Evolutionary conservation across 2,888 invertebrate species (phyloP), one percentile per base, ranked within the genome.

Genomic region (Plemyria rubiginata): DNA sequence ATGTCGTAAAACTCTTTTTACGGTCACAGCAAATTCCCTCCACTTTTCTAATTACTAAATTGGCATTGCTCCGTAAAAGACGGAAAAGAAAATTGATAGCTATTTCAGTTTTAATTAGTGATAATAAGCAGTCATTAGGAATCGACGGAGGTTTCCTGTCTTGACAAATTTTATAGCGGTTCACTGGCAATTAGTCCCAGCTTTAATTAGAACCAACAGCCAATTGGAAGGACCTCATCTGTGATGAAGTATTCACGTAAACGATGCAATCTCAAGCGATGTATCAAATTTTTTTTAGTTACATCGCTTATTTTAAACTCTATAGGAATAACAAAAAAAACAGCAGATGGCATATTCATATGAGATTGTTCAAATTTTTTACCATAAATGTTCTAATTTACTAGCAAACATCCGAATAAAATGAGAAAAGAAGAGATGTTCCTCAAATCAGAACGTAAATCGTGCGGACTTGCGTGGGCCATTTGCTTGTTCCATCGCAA

Each of bases 71-170:
- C 56, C 45, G 54, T 60, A 54, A 57, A 61, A 57, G 49, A 50
- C 29, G 50, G 50, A 63, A 67, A 65, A 64, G 56, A 66, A 70
- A 71, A 71, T 71, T 66, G 70, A 72, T 72, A 63, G 67, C 65
- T 66, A 66, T 71, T 70, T 74, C 66, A 70, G 66, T 77, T 80
- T 76, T 78, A 79, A 81, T 81, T 78, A 77, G 68, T 60, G 61
- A 62, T 74, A 77, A 78, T 75, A 70, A 69, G 65, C 66, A 48
- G 66, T 66, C 63, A 67, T 68, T 65, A 53, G 67, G 66, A 68
- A 74, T 74, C 60, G 68, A 68, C 52, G 70, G 66, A 65, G 72
- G 62, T 69, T 72, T 65, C 70, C 70, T 65, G 71, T 49, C 51
- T 28, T 70, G 65, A 74, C 73, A 72, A 76, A 75, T 76, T 77